These are phyloP conservation scores for Aepyceros melampus DNA, from an alignment of 2,113 vertebrate genomes.

Conservation along the genomic window DNA sequence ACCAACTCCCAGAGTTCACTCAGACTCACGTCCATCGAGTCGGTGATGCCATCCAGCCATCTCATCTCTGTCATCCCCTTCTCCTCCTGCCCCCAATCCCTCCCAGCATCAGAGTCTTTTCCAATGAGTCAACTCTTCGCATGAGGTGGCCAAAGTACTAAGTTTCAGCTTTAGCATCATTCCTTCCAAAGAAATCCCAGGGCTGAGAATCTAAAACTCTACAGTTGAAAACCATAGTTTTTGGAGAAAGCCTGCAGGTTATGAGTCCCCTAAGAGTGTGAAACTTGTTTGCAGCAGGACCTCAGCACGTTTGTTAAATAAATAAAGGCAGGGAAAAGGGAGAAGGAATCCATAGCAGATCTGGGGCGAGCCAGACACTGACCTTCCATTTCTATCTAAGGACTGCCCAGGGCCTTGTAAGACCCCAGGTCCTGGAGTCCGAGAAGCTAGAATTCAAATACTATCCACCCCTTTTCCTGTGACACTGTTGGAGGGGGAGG, in stretches of 20 bases:
- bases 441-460: not conserved
- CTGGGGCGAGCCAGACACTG: not conserved
- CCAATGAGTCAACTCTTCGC: too few species aligned
- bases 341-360: not conserved
- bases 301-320: not conserved
- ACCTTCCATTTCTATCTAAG: not conserved
- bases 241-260: not conserved
- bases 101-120: too few species aligned
- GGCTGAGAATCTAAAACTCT: not conserved
- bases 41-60: too few species aligned
- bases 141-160: too few species aligned
- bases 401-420: not conserved
- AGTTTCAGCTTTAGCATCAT: too few species aligned
- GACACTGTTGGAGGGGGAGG: not conserved
- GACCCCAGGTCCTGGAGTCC: not conserved
- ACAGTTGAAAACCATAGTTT: not conserved
- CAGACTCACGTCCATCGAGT: too few species aligned
- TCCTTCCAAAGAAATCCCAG: too few species aligned
- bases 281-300: not conserved
- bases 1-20: too few species aligned
- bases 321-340: not conserved
- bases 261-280: not conserved
- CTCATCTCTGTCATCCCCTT: too few species aligned
- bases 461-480: not conserved
- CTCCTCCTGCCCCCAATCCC: too few species aligned